Base-by-base conservation (phyloP, 1,140 invertebrate species). In the Reticulitermes speratus region DNA sequence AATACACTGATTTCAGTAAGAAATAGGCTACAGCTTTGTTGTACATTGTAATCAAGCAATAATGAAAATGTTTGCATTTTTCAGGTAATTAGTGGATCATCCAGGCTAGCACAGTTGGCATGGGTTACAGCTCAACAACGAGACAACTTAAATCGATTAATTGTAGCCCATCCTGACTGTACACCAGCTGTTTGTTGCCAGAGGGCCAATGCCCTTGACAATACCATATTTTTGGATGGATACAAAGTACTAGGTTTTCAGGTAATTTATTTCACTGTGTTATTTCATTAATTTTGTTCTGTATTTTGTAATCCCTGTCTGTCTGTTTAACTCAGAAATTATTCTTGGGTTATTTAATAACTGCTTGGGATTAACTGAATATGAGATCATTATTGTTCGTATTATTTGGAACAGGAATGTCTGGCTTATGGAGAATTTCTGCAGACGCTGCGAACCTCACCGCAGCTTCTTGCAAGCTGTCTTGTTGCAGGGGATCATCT, bases 91-190 rank as follows among this genome's bases (percentile, higher is more conserved):
- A 92, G 92, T 83, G 90, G 93, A 48, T 95, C 94, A 0, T 94
- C 95, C 85, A 91, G 93, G 65, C 90, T 96, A n/a, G 93, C 94
- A 44, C 95, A 98, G 90, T 93, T 96, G 88, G 95, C 97, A 48
- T 99, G 97, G 97, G 94, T 98, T 86, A 96, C 96, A 82, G 95
- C 96, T 7, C 96, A 98, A 90, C 97, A 99, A 90, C 94, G 96
- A 87, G 93, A 96, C 59, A 97, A 97, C 90, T 92, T 98, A 9
- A 96, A 97, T 88, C 94, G 94, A 87, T 91, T 99, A 87, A 95
- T 98, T 83, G 92, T 96, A 30, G 94, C 95, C 14, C 92, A 94
- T 87, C 94, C 94, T 55, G 96, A 97, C 89, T 94, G 94, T 59
- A 94, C 95, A 55, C 95, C 96, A 3, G 93, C 95, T 85, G 92